Percentiles rank a stretch among this genome's conserved stretches.
Conservation (phyloP, 2,113 vertebrate genomes). For the Chrysochloris asiatica region DNA sequence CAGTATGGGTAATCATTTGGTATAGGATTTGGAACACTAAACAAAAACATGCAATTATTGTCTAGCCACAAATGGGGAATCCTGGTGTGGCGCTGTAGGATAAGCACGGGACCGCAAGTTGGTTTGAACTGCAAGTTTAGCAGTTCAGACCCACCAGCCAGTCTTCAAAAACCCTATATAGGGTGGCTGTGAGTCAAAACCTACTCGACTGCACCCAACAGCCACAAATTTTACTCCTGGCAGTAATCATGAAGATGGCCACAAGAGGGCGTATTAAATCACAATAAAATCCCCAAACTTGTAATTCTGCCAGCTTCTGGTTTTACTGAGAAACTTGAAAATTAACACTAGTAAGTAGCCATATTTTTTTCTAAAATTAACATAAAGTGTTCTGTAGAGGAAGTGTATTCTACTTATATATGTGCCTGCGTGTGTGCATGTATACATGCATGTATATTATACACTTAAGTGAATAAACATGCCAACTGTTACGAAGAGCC, state of each 20-base stretch:
- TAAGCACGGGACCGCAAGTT: too few relatives aligned
- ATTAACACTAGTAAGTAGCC: conserved; percentile 78
- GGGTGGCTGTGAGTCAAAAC: too few relatives aligned
- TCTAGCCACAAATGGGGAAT: background rate
- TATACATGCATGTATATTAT: conserved; percentile 2
- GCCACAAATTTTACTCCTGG: background rate
- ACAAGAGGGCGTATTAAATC: conserved; percentile 87
- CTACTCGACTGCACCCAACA: too few relatives aligned
- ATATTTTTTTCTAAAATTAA: conserved; percentile 82
- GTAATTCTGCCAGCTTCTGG: conserved; percentile 79
- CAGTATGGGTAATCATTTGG: background rate
- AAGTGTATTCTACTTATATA: conserved; percentile 77
- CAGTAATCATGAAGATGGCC: conserved; percentile 79
- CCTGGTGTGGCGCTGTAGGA: too few relatives aligned
- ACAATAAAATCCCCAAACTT: conserved; percentile 79
- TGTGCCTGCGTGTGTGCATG: conserved; percentile 68
- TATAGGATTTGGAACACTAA: conserved; percentile 32
- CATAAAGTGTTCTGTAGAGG: conserved; percentile 78
- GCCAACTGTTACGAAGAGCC: conserved; percentile 79
- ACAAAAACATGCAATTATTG: conserved; percentile 20
- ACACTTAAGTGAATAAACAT: conserved; percentile 75
- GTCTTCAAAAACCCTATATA: too few relatives aligned
- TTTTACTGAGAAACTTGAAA: conserved; percentile 80
- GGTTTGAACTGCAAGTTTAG: too few relatives aligned
- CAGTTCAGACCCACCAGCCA: too few relatives aligned